Base-by-base conservation (phyloP, 2,888 invertebrate genomes). In the Lasioglossum oenotherae region DNA sequence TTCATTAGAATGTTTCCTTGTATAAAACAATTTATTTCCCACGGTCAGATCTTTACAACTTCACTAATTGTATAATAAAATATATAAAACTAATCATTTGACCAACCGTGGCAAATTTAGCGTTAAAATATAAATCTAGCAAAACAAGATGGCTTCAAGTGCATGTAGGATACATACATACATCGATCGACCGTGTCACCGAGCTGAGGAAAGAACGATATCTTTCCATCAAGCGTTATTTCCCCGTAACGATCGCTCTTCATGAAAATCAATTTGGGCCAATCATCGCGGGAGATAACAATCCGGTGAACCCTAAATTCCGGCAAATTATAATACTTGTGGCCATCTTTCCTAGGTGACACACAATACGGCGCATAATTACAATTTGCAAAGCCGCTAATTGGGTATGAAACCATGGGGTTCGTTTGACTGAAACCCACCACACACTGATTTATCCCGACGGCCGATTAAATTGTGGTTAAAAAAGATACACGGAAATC, bases 391-490 rank as follows among this genome's bases (percentile, higher is more conserved):
- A 78, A 71, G 49, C 83, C 84, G 69, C 78, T 84, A 87, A 86
- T 85, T 81, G 80, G 84, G 44, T 44, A 78, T 16, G 35, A 49
- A 87, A 86, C 53, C 77, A 71, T 35, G n/a, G 86, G 87, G 81
- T 84, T 84, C 83, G 76, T 69, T 77, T 80, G 57, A 60, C 64
- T 16, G 74, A 16, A 73, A 38, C 74, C 60, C 64, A 57, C 57
- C 64, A 12, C 3, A 79, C 77, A 73, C 73, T 72, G 74, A 79
- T 83, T 81, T 82, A 73, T 60, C 75, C 72, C 23, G 49, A 49
- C 53, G 80, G 80, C 38, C 82, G 78, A 82, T 86, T 87, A 82
- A 85, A 82, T 86, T 57, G 75, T 73, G 75, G 73, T 53, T 46
- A 60, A 82, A 80, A 85, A 80, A 81, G 81, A 80, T 69, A 69